A percentile compares a stretch with the other conserved stretches of the same genome.
These are phyloP conservation scores for Henicopernis longicauda DNA, from an alignment of 2,113 vertebrate species.

Conservation along the genomic window DNA sequence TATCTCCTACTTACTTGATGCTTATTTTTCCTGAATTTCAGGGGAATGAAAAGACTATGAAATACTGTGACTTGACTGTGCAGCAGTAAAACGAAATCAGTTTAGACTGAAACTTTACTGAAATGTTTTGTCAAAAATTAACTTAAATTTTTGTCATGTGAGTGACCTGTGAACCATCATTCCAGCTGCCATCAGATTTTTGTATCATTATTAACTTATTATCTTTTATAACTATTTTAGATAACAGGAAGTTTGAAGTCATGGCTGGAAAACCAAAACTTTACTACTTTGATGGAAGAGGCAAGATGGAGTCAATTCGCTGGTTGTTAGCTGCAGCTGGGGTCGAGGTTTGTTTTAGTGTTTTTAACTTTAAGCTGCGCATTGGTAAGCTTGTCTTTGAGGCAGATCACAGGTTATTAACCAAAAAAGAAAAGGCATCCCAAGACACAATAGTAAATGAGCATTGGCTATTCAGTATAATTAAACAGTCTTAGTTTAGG, in stretches of 20 bases:
- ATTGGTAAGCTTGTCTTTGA: neutral
- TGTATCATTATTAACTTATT: neutral
- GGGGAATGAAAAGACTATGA: neutral
- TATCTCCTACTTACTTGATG: neutral
- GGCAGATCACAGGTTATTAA: neutral
- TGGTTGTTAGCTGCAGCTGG: conserved; percentile 84
- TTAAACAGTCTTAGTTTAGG: neutral
- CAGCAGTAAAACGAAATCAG: neutral
- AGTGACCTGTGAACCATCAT: neutral
- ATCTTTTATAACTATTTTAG: neutral
- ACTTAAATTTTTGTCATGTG: neutral
- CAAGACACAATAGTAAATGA: neutral
- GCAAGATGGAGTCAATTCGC: conserved; percentile 86
- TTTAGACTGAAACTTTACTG: neutral
- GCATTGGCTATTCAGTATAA: neutral
- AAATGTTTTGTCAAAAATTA: neutral
- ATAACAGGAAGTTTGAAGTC: neutral
- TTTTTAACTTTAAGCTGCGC: neutral
- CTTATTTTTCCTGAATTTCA: neutral
- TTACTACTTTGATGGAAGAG: conserved; percentile 86
- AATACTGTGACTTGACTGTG: neutral
- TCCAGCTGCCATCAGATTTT: neutral
- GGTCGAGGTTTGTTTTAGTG: conserved; percentile 70
- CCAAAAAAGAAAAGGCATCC: neutral
- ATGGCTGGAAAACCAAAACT: conserved; percentile 80